A percentile compares a stretch with the other conserved stretches of the same genome.
phyloP scores from a whole-genome alignment of 2,888 invertebrate species.

The Epinotia bilunana region DNA sequence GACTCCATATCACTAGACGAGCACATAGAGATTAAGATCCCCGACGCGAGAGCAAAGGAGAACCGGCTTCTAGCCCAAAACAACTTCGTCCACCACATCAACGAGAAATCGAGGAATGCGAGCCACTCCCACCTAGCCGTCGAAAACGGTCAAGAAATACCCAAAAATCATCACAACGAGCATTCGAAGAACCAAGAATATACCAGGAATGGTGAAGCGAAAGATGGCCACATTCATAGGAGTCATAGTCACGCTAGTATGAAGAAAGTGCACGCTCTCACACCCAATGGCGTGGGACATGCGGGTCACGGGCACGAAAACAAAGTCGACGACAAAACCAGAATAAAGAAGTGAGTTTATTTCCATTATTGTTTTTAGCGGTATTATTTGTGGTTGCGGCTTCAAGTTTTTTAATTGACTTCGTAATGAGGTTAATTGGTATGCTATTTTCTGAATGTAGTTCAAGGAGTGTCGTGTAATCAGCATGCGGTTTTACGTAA shows the following conservation, averaged over 20 bases:
- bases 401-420: conserved; percentile 4
- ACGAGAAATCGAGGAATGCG: conserved; percentile 71
- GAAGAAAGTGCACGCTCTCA: conserved; percentile 70
- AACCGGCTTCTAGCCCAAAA: conserved; percentile 80
- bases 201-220: conserved; percentile 30
- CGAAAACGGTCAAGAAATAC: conserved; percentile 66
- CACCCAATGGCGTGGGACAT: conserved; percentile 73
- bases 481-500: conserved; percentile 29
- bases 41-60: conserved; percentile 76
- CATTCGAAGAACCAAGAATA: conserved; percentile 11
- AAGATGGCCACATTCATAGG: conserved; percentile 68
- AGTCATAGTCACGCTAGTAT: conserved; percentile 79
- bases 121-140: conserved; percentile 75
- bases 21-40: conserved; percentile 86
- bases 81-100: conserved; percentile 78
- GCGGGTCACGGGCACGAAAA: conserved; percentile 69
- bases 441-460: conserved; percentile 29
- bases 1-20: conserved; percentile 86
- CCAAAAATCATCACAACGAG: conserved; percentile 46
- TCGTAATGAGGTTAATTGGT: conserved; percentile 37
- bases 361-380: conserved; percentile 11
- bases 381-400: conserved; percentile 25
- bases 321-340: conserved; percentile 64
- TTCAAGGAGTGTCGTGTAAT: conserved; percentile 30
- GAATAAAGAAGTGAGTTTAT: conserved; percentile 71